These are phyloP conservation scores for Pollenia labialis DNA, from an alignment of 2,888 invertebrate genomes.

Conservation along the genomic window DNA sequence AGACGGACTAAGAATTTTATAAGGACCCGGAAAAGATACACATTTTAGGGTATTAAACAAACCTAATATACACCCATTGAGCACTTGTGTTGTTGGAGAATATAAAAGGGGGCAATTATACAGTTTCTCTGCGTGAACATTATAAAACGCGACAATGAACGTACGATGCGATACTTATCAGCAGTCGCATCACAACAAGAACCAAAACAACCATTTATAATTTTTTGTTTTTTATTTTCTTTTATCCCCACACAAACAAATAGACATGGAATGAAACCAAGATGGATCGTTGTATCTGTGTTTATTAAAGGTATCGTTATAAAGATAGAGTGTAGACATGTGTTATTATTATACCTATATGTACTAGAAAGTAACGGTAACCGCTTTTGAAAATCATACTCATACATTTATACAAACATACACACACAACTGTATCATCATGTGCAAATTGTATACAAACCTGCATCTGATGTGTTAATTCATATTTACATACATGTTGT, in stretches of 20 bases:
- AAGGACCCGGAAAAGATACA: too few species aligned
- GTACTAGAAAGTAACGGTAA: constrained; percentile 49
- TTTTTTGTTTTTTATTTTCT: neutral
- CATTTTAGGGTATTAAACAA: too few species aligned
- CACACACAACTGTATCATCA: neutral
- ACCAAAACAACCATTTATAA: neutral
- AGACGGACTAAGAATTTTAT: too few species aligned
- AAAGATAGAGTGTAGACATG: too few species aligned
- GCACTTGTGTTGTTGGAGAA: too few species aligned
- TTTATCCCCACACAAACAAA: constrained; percentile 8
- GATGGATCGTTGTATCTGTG: neutral
- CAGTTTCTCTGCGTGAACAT: constrained; percentile 53
- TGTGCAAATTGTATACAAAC: too few species aligned
- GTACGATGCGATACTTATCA: neutral
- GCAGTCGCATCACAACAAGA: constrained; percentile 21
- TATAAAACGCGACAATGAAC: constrained; percentile 9
- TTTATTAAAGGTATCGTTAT: too few species aligned
- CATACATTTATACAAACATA: neutral
- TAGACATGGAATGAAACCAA: neutral
- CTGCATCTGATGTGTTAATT: too few species aligned
- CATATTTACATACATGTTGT: constrained; percentile 7
- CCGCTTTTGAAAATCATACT: constrained; percentile 46
- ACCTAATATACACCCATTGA: too few species aligned
- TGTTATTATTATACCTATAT: neutral
- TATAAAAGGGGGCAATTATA: constrained; percentile 43